Evolutionary conservation across 2,888 invertebrate genomes (phyloP).

Genomic region (Thymelicus acteon): DNA sequence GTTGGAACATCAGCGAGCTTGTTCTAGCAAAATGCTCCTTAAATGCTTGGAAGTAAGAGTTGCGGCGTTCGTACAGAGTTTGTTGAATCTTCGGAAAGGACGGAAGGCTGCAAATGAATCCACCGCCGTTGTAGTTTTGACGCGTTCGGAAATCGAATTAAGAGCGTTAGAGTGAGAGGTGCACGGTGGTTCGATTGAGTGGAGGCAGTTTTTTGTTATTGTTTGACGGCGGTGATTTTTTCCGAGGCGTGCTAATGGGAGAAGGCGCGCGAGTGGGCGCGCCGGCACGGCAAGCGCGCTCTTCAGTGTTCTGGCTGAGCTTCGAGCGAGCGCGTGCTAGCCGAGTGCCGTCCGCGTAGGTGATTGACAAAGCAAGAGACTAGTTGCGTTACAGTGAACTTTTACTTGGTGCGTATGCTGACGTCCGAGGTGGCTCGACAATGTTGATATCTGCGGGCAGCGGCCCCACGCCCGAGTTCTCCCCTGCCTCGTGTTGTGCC

Average conservation of each 20-base stretch:
- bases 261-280: constrained; percentile 84
- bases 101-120: constrained; percentile 79
- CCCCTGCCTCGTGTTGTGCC: constrained; percentile 85
- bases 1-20: constrained; percentile 46
- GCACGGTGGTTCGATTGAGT: constrained; percentile 67
- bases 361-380: constrained; percentile 47
- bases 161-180: constrained; percentile 82
- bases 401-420: constrained; percentile 67
- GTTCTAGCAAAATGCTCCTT: constrained; percentile 49
- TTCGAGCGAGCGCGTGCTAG: constrained; percentile 81
- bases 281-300: constrained; percentile 81
- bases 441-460: constrained; percentile 88
- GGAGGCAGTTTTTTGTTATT: constrained; percentile 82
- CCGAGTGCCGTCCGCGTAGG: constrained; percentile 62
- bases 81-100: constrained; percentile 56
- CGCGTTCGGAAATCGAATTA: constrained; percentile 84
- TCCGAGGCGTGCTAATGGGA: constrained; percentile 83
- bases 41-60: constrained; percentile 33
- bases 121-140: constrained; percentile 78
- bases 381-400: constrained; percentile 60
- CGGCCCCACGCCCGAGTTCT: constrained; percentile 84
- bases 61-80: constrained; percentile 33
- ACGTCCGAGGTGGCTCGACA: constrained; percentile 69
- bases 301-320: constrained; percentile 85
- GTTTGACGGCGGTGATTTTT: constrained; percentile 80